Evolutionary conservation across 1,140 invertebrate genomes (phyloP), one percentile per base, ranked within the genome.

Genomic region (Rhizoglyphus robini): DNA sequence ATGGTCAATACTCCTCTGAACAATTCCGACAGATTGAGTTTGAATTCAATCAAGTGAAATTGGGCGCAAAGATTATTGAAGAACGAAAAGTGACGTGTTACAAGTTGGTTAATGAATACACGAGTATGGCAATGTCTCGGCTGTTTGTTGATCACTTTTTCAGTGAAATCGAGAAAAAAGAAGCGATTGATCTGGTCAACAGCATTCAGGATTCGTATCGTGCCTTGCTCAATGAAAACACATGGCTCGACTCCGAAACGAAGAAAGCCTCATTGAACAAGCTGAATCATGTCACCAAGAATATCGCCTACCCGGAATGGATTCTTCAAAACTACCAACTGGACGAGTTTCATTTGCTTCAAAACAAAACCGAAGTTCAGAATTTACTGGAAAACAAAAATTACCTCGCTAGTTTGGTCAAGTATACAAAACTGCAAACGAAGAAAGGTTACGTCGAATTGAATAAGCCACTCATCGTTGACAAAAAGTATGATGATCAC

Each of bases 211-310:
- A 68, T 46, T 67, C 73, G 61, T 72, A 71, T 51, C 27, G 67
- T 4, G 31, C 66, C 20, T 65, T 73, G 4, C 13, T 72, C 18
- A 80, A 89, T 11, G 8, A 8, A 11, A 41, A 93, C 3, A 81
- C 84, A 34, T 96, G 93, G 93, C 94, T 96, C 88, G 91, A 96
- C 71, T 75, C 80, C 1, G 83, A 87, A 71, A 96, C 91, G 0
- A 81, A 85, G 51, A 77, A 80, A 63, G 80, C 84, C 11, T 91
- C 91, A 0, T 31, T 66, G 30, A 1, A 18, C 11, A 67, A 72
- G 67, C 76, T 79, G 34, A 70, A 69, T 29, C 74, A 77, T 32
- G 75, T 77, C 62, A 68, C 67, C 23, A 74, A 76, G 27, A 76
- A 77, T 65, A 78, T 79, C 49, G 78, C 78, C 4, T 79, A 89